Evolutionary conservation across 2,797 vertebrate genomes (phyloP), one percentile per base, ranked within the genome.

Genomic region (Myripristis murdjan): DNA sequence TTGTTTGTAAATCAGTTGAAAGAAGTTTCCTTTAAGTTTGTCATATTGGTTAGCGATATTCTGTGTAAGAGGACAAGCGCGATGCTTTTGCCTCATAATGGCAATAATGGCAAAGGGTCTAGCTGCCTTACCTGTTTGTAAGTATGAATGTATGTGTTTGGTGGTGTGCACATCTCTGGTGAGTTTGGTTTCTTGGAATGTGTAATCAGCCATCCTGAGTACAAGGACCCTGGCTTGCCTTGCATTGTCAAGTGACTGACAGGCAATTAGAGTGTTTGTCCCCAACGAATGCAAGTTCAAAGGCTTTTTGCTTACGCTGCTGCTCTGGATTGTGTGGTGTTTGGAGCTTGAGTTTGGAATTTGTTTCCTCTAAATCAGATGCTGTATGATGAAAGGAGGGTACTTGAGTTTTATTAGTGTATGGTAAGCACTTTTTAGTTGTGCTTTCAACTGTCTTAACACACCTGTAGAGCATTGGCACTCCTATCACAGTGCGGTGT

Each of bases 151-250:
- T 82, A 37, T 66, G 73, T 62, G 49, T 77, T 20, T 20, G 20
- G 66, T 48, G 47, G 64, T 70, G 51, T 75, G 39, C 62, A 18
- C 54, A 51, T 37, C 48, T 58, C 24, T 63, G 28, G 55, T 65
- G 46, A 71, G 31, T 72, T 83, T 56, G 69, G 51, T 81, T 84
- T 77, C 41, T 76, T 69, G 9, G 52, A 56, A 57, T 79, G 22
- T 23, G 53, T 73, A 60, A 76, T 81, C 61, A 61, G 62, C 68
- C 70, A 67, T 70, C 43, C 24, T 46, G 35, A 83, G 73, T 74
- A 79, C 73, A 79, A 82, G 82, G 68, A 64, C 58, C 70, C 67
- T 56, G 73, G 74, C 82, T 84, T 81, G 75, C 72, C 67, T 75
- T 84, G 85, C 75, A 58, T 73, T 67, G 41, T 37, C 31, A 55